These are phyloP conservation scores for Pseudobourletiella spinata DNA, from an alignment of 1,140 invertebrate genomes.

Conservation along the genomic window DNA sequence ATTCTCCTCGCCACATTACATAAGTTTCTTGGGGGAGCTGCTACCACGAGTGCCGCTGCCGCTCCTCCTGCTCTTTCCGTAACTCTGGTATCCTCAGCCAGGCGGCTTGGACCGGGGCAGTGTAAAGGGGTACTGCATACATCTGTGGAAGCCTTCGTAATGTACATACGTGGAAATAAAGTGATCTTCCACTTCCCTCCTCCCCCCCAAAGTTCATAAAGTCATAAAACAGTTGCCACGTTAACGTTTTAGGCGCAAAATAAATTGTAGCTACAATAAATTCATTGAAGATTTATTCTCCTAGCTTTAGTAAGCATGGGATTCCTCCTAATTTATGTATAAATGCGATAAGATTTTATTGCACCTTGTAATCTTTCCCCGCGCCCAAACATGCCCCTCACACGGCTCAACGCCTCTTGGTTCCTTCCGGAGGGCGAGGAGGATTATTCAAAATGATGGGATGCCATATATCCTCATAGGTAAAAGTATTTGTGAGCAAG, in stretches of 20 bases:
- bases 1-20: neutral
- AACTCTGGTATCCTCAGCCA: neutral
- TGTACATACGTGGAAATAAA: neutral
- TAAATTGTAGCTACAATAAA: constrained; percentile 6
- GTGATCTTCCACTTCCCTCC: no score
- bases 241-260: neutral
- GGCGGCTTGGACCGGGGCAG: neutral
- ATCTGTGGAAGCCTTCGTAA: neutral
- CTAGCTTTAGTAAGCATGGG: neutral
- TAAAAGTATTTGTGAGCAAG: neutral
- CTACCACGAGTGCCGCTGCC: no score
- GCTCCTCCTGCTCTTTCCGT: neutral
- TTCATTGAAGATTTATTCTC: constrained; percentile 6
- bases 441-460: neutral
- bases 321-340: neutral
- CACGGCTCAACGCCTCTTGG: neutral
- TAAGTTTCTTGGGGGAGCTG: no score
- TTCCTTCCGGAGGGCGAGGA: neutral
- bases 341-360: constrained; percentile 10
- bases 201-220: constrained; percentile 8
- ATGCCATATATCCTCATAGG: neutral
- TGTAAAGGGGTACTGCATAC: neutral
- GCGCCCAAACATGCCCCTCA: neutral
- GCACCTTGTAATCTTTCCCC: constrained; percentile 1
- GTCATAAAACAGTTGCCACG: neutral